Evolutionary conservation across 1,140 invertebrate species (phyloP).

Genomic region (Papilio machaon): DNA sequence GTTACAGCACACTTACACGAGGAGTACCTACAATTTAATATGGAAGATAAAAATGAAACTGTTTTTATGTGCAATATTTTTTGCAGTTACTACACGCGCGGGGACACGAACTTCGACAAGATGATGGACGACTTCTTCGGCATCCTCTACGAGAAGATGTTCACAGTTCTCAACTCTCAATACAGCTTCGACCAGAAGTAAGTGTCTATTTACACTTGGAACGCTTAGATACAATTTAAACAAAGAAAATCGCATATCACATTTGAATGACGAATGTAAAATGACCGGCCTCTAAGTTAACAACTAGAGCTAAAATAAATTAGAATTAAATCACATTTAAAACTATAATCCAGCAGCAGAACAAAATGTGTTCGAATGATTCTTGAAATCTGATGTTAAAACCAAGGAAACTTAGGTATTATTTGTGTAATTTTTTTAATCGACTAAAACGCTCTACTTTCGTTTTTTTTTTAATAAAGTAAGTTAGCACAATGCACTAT

Average conservation of each 20-base stretch:
- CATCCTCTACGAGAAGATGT: conserved; percentile 97
- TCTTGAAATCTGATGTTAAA: too few relatives aligned
- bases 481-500: background rate
- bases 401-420: too few relatives aligned
- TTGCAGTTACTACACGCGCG: conserved; percentile 90
- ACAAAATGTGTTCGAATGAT: too few relatives aligned
- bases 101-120: conserved; percentile 90
- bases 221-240: background rate
- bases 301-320: background rate
- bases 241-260: background rate
- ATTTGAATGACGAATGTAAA: background rate
- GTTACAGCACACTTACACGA: too few relatives aligned
- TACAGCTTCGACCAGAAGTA: conserved; percentile 94
- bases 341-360: background rate
- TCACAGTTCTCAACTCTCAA: conserved; percentile 95
- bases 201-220: conserved; percentile 61
- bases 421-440: too few relatives aligned
- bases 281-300: background rate
- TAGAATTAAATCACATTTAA: background rate
- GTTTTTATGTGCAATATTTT: background rate
- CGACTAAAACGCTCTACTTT: too few relatives aligned
- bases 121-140: conserved; percentile 97
- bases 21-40: too few relatives aligned
- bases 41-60: background rate
- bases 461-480: too few relatives aligned